phyloP scores from a whole-genome alignment of 1,140 invertebrate species.

The Watersipora subatra region DNA sequence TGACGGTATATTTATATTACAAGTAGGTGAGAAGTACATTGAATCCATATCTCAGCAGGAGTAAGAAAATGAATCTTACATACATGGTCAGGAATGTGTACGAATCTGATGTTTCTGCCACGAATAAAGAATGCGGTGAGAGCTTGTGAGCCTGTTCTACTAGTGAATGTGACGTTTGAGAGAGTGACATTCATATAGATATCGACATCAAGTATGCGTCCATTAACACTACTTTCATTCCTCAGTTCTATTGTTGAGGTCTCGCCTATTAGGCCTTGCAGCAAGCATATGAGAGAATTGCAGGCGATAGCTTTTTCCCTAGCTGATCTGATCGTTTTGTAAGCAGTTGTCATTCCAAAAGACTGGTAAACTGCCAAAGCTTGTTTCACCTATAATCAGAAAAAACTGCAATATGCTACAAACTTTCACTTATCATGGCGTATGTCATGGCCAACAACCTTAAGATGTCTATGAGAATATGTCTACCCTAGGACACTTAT shows the following conservation, averaged over 20 bases:
- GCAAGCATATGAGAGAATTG: conserved; percentile 41
- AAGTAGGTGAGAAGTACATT: too few species aligned
- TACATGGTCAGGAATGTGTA: conserved; percentile 48
- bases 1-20: too few species aligned
- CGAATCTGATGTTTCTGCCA: conserved; percentile 50
- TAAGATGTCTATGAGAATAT: neutral
- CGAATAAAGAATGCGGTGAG: conserved; percentile 50
- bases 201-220: conserved; percentile 46
- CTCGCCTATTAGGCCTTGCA: conserved; percentile 50
- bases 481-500: neutral
- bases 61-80: too few species aligned
- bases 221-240: conserved; percentile 50
- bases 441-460: neutral
- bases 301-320: conserved; percentile 20
- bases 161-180: conserved; percentile 47
- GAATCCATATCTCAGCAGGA: too few species aligned
- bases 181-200: conserved; percentile 57
- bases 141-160: conserved; percentile 41
- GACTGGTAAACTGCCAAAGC: too few species aligned
- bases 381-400: too few species aligned
- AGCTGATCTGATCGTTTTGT: neutral
- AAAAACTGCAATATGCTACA: neutral
- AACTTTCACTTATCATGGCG: neutral
- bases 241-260: conserved; percentile 52
- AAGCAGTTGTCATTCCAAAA: neutral